Evolutionary conservation across 2,797 vertebrate genomes (phyloP), one percentile per base, ranked within the genome.

Genomic region (Sebastes variabilis): DNA sequence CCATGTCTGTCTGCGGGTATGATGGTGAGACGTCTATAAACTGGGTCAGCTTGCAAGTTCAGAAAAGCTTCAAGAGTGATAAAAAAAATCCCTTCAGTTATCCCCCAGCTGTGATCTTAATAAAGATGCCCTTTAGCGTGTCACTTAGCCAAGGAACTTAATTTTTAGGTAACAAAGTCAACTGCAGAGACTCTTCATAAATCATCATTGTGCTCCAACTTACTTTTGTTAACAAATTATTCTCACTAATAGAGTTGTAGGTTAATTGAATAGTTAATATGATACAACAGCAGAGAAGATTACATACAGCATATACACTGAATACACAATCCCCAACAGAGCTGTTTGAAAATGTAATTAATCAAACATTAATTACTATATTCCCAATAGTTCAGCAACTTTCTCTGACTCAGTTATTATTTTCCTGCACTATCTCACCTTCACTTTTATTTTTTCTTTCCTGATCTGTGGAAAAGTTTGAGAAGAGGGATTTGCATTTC

Each of bases 281-380:
- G 24, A 42, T 32, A 14, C 8, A 34, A 42, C 24, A 66, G 66
- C 69, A 55, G 42, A 27, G 20, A 49, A 27, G 32, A 30, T 52
- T 55, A 12, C 5, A 13, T 29, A 22, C 27, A 20, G 38, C 36
- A 16, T n/a, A 54, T 27, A 25, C 46, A 60, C 22, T 56, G 29
- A 38, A 58, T 20, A 24, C 20, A 54, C 14, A 62, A 56, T 27
- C 5, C 68, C 46, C 30, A 34, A 34, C 61, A 36, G 67, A 81
- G 65, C 74, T 66, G 22, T 59, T 42, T 59, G 10, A 58, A 73
- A 18, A 55, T 76, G 29, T 75, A 71, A 72, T 85, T 75, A 75
- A 68, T 82, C 59, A 56, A 32, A 58, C 49, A 54, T 49, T 62
- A 27, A 74, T 71, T 20, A 5, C 2, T 56, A 4, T 64, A 20